A percentile compares a stretch with the other conserved stretches of the same genome.
Evolutionary conservation across 2,797 vertebrate species (phyloP).

Genomic region (Phrynocephalus guinanensis): DNA sequence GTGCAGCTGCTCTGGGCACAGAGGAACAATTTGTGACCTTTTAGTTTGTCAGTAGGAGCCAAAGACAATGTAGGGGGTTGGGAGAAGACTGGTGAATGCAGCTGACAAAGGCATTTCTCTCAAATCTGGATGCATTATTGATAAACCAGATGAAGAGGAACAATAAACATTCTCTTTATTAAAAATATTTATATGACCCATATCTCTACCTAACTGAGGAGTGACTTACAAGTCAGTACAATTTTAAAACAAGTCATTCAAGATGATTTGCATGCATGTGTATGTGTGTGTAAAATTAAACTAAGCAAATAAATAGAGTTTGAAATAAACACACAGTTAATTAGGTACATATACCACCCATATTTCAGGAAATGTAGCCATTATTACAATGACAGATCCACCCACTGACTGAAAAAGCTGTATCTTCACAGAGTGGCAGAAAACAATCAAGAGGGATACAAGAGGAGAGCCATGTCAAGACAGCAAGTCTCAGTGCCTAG

Average conservation of each 20-base stretch:
- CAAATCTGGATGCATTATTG: not conserved
- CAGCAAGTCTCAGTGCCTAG: not conserved
- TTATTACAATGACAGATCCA: not conserved
- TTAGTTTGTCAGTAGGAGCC: not conserved
- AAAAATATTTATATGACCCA: not conserved
- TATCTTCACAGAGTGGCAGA: too few species aligned
- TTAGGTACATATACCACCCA: not conserved
- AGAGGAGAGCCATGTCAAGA: not conserved
- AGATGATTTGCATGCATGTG: not conserved
- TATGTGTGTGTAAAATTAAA: too few species aligned
- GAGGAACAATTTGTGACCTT: not conserved
- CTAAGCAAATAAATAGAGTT: not conserved
- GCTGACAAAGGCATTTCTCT: not conserved
- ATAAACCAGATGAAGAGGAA: not conserved
- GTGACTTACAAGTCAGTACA: not conserved
- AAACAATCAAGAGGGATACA: too few species aligned
- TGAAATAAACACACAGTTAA: not conserved
- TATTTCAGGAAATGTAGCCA: not conserved
- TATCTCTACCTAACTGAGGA: not conserved
- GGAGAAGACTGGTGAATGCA: not conserved
- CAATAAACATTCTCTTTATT: not conserved
- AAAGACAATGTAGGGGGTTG: not conserved
- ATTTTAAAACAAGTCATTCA: not conserved
- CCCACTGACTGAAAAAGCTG: not conserved
- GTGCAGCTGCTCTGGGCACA: slow-evolving; percentile 2